A percentile compares a stretch with the other conserved stretches of the same genome.
These are phyloP conservation scores for Cricetomys ansorgei DNA, from an alignment of 2,113 vertebrate species.

Conservation along the genomic window DNA sequence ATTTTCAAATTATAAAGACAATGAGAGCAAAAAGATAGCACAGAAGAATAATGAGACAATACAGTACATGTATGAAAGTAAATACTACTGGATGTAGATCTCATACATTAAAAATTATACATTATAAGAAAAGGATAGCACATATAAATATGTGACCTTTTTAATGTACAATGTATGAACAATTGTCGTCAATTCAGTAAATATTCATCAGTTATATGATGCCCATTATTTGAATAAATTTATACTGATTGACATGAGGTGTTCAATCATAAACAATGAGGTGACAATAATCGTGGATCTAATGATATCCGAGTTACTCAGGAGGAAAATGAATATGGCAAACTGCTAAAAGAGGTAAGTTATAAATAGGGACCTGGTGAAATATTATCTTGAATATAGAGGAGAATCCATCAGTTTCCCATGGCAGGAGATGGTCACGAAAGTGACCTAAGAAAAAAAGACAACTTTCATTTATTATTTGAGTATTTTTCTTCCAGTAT, in stretches of 20 bases:
- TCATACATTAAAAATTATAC: neutral
- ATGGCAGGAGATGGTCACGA: neutral
- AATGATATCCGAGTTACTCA: slow-evolving; percentile 42
- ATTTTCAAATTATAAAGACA: neutral
- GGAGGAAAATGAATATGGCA: slow-evolving; percentile 57
- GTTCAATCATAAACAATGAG: slow-evolving; percentile 40
- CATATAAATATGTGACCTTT: neutral
- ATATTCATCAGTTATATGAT: neutral
- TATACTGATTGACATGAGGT: neutral
- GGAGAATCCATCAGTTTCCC: neutral
- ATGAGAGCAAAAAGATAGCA: neutral
- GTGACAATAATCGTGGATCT: slow-evolving; percentile 30
- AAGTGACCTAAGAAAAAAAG: neutral
- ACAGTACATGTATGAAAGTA: neutral
- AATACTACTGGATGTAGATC: neutral
- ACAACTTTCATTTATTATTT: neutral
- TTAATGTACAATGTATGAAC: neutral
- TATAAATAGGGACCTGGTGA: neutral
- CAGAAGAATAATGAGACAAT: neutral
- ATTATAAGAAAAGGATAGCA: neutral
- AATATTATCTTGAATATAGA: neutral
- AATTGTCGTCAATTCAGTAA: slow-evolving; percentile 40
- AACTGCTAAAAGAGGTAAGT: neutral
- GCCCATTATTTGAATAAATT: slow-evolving; percentile 42
- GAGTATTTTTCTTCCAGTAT: neutral